A percentile compares a stretch with the other conserved stretches of the same genome.
Evolutionary conservation across 1,140 invertebrate genomes (phyloP).

Genomic region (Temnothorax nylanderi): DNA sequence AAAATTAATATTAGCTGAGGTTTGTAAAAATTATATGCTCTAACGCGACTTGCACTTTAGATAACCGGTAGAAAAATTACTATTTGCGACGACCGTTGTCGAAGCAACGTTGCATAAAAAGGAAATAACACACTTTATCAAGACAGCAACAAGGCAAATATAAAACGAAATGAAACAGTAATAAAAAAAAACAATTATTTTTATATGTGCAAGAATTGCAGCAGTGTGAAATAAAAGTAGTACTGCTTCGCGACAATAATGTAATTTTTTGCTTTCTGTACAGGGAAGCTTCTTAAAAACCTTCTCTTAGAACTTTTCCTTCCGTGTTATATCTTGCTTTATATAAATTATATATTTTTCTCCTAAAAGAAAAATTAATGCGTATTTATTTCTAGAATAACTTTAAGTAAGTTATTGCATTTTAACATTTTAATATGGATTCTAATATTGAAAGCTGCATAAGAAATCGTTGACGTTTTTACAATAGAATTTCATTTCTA

Average conservation of each 20-base stretch:
- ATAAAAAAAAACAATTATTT: not conserved
- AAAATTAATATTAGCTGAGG: not conserved
- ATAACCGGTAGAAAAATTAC: conserved; percentile 29
- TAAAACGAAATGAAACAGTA: not conserved
- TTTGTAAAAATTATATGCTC: not conserved
- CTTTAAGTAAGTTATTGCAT: not conserved
- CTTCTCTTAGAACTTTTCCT: not conserved
- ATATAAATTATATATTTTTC: not conserved
- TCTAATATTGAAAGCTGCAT: not conserved
- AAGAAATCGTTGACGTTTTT: not conserved
- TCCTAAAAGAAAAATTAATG: not conserved
- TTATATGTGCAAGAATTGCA: not conserved
- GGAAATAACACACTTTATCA: not conserved
- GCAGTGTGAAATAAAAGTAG: not conserved
- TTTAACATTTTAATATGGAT: not conserved
- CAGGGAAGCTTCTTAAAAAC: not conserved
- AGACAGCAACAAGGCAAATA: not conserved
- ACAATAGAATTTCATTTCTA: not conserved
- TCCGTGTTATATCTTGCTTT: not conserved
- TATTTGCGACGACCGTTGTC: conserved; percentile 6
- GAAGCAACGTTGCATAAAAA: not conserved
- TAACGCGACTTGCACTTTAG: not conserved
- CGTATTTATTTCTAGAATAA: not conserved
- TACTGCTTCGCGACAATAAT: not conserved
- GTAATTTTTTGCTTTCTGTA: not conserved